These are phyloP conservation scores for Sitodiplosis mosellana DNA, from an alignment of 1,140 invertebrate species.

Conservation along the genomic window DNA sequence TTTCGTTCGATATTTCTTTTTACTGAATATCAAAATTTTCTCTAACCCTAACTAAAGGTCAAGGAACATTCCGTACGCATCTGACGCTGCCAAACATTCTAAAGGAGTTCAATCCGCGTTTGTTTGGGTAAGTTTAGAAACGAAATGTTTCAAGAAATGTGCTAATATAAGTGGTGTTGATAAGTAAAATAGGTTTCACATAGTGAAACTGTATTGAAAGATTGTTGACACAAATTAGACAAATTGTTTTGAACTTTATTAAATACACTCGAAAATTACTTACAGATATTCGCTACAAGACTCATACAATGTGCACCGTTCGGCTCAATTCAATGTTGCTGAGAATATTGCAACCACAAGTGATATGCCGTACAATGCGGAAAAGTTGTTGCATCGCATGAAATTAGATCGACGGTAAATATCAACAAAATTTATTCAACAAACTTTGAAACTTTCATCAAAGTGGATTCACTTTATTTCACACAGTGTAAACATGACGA, in stretches of 20 bases:
- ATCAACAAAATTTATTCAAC: background rate
- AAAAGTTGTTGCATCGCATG: conserved; percentile 32
- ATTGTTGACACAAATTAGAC: no score
- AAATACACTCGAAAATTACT: background rate
- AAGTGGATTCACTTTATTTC: background rate
- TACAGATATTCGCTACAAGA: conserved; percentile 24
- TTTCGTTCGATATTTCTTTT: no score
- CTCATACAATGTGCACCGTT: conserved; percentile 22
- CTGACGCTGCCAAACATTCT: conserved; percentile 31
- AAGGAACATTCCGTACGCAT: conserved; percentile 31
- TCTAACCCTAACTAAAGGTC: conserved; percentile 15
- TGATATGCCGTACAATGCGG: conserved; percentile 37
- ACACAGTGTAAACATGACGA: conserved; percentile 28
- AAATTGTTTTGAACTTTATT: background rate
- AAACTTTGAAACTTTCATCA: background rate
- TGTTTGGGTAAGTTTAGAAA: conserved; percentile 22
- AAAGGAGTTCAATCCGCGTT: conserved; percentile 35
- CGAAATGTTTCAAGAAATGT: background rate
- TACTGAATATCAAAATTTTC: no score
- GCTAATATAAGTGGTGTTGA: no score
- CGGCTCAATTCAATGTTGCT: conserved; percentile 34
- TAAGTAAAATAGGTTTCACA: no score
- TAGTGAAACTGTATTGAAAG: no score
- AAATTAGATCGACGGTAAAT: conserved; percentile 24
- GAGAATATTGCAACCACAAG: conserved; percentile 30